phyloP scores from a whole-genome alignment of 2,113 vertebrate genomes.

The Phyllopteryx taeniolatus region DNA sequence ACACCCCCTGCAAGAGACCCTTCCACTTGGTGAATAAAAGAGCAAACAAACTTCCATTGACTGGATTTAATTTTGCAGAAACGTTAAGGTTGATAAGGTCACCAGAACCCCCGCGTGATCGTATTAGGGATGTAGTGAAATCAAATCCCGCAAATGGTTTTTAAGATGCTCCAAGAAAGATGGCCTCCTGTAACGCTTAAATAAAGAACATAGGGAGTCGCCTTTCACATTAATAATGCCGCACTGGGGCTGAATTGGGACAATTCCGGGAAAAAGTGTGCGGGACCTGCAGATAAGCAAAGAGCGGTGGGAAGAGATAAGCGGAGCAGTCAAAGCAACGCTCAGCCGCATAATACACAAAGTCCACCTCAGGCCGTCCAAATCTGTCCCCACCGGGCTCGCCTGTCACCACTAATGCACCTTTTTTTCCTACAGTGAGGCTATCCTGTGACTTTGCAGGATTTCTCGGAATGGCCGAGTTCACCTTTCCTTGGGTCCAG shows the following conservation, averaged over 20 bases:
- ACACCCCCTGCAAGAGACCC: not conserved
- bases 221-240: conserved; percentile 53
- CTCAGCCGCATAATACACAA: conserved; percentile 73
- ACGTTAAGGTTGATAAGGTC: conserved; percentile 40
- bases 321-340: conserved; percentile 69
- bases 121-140: conserved; percentile 43
- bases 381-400: conserved; percentile 64
- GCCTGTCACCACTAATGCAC: conserved; percentile 79
- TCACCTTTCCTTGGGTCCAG: conserved; percentile 75
- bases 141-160: conserved; percentile 42
- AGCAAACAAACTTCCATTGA: conserved; percentile 16
- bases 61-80: conserved; percentile 17
- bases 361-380: conserved; percentile 62
- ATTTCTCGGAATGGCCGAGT: conserved; percentile 78
- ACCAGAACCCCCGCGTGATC: conserved; percentile 34
- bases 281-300: conserved; percentile 57
- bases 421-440: conserved; percentile 69
- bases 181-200: conserved; percentile 18
- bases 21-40: not conserved
- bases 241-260: conserved; percentile 37
- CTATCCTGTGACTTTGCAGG: conserved; percentile 68
- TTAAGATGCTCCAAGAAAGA: conserved; percentile 43
- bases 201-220: conserved; percentile 42
- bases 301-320: conserved; percentile 68
- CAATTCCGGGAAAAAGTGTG: conserved; percentile 65